Evolutionary conservation across 2,113 vertebrate genomes (phyloP), one percentile per base, ranked within the genome.

Genomic region (Trematomus loennbergii): DNA sequence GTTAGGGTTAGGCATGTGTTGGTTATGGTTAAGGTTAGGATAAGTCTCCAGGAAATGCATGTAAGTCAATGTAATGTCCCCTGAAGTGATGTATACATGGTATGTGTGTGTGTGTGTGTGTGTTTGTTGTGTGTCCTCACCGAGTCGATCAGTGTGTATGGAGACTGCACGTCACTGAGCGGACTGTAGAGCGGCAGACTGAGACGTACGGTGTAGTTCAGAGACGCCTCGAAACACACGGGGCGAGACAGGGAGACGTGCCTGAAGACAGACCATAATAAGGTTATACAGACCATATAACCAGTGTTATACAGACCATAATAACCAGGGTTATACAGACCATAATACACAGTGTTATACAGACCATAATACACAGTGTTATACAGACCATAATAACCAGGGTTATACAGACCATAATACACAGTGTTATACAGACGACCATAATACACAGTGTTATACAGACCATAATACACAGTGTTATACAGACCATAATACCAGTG

Each of bases 111-210:
- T 50, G 66, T 52, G 12, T 59, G n/a, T 43, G 29, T 55, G 52
- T 15, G 29, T 17, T 3, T 9, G 11, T 49, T 49, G 36, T 3
- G 15, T 6, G 57, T 33, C 7, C 96, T 95, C 88, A 99, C 98
- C 8, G 98, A 99, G 85, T 99, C 98, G 9, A 99, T 97, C 16
- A 99, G 95, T 0, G 96, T 99, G 89, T 99, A 99, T 0, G 98
- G 98, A 46, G 91, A 97, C 85, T 98, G 97, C 58, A 96, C 90
- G 0, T 96, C 95, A 0, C 93, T 96, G 36, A 93, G 92, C 0
- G 95, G 89, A 0, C 97, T 97, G 89, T 99, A 99, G 52, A 95
- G 95, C 1, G 97, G 81, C 78, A 99, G 94, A 69, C 96, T 98
- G 79, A 99, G 87, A 48, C 96, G 96, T 81, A 99, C 89, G 0